A percentile compares a stretch with the other conserved stretches of the same genome.
Evolutionary conservation across 1,140 invertebrate species (phyloP).

Genomic region (Akabosia matsudoensis): DNA sequence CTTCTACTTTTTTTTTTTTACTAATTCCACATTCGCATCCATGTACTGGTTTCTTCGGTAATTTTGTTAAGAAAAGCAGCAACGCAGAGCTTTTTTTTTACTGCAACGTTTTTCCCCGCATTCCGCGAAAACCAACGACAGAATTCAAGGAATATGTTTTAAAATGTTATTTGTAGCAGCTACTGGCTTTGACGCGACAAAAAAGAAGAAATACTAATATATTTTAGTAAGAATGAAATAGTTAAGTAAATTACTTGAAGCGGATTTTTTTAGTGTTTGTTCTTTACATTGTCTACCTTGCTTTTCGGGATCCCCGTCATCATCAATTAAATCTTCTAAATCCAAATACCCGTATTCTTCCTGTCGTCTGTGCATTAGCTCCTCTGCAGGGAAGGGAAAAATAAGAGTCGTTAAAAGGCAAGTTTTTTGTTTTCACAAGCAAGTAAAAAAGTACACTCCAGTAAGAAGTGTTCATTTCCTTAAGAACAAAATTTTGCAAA

Average conservation of each 20-base stretch:
- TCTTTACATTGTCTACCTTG: slow-evolving; percentile 40
- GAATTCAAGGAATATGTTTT: no score
- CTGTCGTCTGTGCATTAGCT: slow-evolving; percentile 48
- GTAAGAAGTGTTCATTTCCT: no score
- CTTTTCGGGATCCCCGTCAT: slow-evolving; percentile 52
- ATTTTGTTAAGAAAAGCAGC: no score
- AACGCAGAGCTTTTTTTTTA: no score
- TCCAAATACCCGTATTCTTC: slow-evolving; percentile 54
- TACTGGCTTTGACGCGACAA: not conserved
- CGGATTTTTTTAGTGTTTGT: slow-evolving; percentile 48
- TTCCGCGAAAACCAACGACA: no score
- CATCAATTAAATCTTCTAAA: slow-evolving; percentile 56
- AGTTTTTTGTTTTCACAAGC: not conserved
- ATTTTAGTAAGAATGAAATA: no score
- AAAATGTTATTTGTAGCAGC: no score
- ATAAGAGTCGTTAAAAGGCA: not conserved
- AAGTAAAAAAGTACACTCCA: not conserved
- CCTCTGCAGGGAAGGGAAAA: slow-evolving; percentile 44
- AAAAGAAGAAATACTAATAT: slow-evolving; percentile 37
- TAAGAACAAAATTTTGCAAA: no score
- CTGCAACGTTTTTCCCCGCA: no score
- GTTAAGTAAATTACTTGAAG: slow-evolving; percentile 46
- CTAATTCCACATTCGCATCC: no score
- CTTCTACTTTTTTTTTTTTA: no score
- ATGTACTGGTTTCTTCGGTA: no score